These are phyloP conservation scores for Chrysogorgia sp. DNA, from an alignment of 92 coral and sea anemone species.

Conservation along the genomic window DNA sequence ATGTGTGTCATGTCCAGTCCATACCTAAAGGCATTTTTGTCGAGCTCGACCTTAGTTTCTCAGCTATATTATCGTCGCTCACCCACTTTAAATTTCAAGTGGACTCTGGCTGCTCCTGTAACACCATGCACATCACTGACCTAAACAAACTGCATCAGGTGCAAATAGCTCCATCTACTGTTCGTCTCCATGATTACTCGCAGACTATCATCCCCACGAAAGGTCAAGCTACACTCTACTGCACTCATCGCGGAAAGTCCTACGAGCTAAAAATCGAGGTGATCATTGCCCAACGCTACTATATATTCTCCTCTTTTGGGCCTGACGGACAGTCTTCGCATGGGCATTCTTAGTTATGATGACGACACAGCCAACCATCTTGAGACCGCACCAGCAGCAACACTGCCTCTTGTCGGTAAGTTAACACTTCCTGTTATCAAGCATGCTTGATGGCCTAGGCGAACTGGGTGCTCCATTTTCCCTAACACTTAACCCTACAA, in stretches of 20 bases:
- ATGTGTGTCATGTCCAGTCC: constrained; percentile 50
- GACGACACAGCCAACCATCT: constrained; percentile 56
- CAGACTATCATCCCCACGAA: constrained; percentile 43
- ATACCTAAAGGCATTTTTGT: constrained; percentile 63
- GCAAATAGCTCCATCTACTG: constrained; percentile 56
- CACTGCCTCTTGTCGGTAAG: constrained; percentile 53
- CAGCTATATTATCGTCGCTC: constrained; percentile 36
- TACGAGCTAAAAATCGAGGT: constrained; percentile 55
- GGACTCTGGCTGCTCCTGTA: constrained; percentile 66
- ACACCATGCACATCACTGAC: constrained; percentile 64
- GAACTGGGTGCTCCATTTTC: constrained; percentile 49
- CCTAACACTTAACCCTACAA: constrained; percentile 51
- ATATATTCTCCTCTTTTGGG: constrained; percentile 65
- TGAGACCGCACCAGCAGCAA: constrained; percentile 15
- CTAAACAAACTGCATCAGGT: too few species aligned
- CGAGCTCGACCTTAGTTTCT: constrained; percentile 52
- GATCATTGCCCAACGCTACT: constrained; percentile 52
- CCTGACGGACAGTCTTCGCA: constrained; percentile 60
- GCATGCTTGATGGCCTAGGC: constrained; percentile 62
- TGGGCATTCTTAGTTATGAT: constrained; percentile 56
- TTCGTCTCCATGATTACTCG: constrained; percentile 59
- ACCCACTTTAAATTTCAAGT: constrained; percentile 55
- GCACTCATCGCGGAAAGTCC: constrained; percentile 56
- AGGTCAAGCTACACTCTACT: constrained; percentile 61
- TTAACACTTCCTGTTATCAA: constrained; percentile 49